phyloP scores from a whole-genome alignment of 2,888 invertebrate genomes.

The Dicycla oo region DNA sequence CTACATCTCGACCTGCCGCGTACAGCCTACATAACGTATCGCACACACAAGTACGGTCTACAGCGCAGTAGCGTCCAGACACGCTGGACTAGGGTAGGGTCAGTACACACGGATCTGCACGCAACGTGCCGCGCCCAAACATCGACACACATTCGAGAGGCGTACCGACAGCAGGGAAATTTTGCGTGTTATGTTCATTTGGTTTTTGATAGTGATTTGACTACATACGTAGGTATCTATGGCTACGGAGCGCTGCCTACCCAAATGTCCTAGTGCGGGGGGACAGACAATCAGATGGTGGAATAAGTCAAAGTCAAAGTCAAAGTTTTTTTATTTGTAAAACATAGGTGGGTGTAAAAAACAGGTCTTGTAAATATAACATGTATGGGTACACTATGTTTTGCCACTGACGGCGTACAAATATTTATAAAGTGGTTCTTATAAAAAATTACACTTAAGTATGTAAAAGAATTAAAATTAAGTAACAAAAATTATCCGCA shows the following conservation, averaged over 20 bases:
- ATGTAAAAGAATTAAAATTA: no score
- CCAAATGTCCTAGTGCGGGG: background rate
- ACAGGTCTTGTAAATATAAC: no score
- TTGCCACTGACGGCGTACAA: no score
- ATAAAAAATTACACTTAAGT: no score
- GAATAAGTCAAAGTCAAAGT: no score
- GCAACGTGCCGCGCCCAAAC: slow-evolving; percentile 73
- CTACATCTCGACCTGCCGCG: background rate
- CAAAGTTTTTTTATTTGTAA: no score
- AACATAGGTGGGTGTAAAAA: no score
- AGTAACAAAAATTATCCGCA: no score
- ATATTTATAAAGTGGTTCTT: no score
- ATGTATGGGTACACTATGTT: no score
- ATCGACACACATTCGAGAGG: slow-evolving; percentile 73
- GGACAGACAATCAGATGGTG: background rate
- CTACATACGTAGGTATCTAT: background rate
- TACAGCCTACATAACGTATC: background rate
- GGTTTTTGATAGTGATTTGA: background rate
- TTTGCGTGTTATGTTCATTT: slow-evolving; percentile 15
- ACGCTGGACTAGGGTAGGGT: slow-evolving; percentile 64
- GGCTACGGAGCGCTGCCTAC: background rate
- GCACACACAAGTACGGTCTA: slow-evolving; percentile 3
- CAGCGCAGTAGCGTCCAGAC: slow-evolving; percentile 21
- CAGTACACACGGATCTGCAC: slow-evolving; percentile 77
- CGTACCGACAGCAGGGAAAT: slow-evolving; percentile 61